Base-by-base conservation (phyloP, 1,140 invertebrate species). In the Eriosoma lanigerum region DNA sequence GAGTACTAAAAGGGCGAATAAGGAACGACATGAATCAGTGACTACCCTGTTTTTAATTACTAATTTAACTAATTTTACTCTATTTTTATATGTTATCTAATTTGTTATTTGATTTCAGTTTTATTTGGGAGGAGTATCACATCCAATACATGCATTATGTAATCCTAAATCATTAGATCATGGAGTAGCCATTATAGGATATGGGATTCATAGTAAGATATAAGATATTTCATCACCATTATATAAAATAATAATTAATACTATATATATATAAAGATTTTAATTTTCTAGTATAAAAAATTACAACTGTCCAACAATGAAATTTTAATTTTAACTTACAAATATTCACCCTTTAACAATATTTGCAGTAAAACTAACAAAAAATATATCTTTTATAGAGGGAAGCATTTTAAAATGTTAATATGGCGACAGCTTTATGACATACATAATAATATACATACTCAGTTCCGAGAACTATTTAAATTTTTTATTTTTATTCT, bases 41-140 rank as follows among this genome's bases (percentile, higher is more conserved):
- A n/a, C n/a, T n/a, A n/a, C n/a, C n/a, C n/a, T n/a, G n/a, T n/a
- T n/a, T n/a, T n/a, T n/a, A n/a, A n/a, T n/a, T n/a, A n/a, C n/a
- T n/a, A n/a, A n/a, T n/a, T n/a, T n/a, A n/a, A n/a, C n/a, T n/a
- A n/a, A n/a, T n/a, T n/a, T n/a, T 3, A 38, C 32, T 38, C 3
- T 38, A 4, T 38, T 38, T 38, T 38, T 38, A 38, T 38, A 4
- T 38, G 32, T 38, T 38, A 4, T 38, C 32, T 4, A 38, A 4
- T 38, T 44, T 76, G 4, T 84, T 50, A 81, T 82, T 38, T 38
- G 8, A 38, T 38, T 81, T 80, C 84, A 91, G 89, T 98, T 99
- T 87, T 99, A 99, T 85, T 89, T 96, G 82, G 96, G 96, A 44
- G 97, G 97, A n/a, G 91, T 99, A 13, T 96, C 96, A 0, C 96